phyloP scores from a whole-genome alignment of 2,113 vertebrate species.

The Vireo altiloquus region DNA sequence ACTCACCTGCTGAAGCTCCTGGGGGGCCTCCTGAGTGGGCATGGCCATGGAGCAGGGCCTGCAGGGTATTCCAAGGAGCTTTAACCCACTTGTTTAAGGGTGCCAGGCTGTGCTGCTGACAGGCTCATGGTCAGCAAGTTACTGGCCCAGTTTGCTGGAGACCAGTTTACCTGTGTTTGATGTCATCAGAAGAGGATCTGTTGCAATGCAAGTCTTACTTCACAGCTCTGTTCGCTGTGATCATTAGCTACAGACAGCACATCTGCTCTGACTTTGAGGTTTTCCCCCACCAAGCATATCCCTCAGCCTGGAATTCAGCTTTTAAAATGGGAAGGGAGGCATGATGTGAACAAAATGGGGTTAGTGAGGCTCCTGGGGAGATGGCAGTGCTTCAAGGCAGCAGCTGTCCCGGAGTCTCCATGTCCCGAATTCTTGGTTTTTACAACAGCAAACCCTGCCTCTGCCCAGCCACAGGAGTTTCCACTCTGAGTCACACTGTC shows the following conservation, averaged over 20 bases:
- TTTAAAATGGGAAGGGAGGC: not conserved
- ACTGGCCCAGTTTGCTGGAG: not conserved
- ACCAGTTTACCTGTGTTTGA: not conserved
- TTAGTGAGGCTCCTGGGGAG: not conserved
- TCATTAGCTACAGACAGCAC: not conserved
- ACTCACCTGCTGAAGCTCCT: not conserved
- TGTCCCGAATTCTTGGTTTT: constrained; percentile 1
- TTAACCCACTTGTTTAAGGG: not conserved
- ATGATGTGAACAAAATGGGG: not conserved
- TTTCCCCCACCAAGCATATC: not conserved
- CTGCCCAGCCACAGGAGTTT: constrained; percentile 47
- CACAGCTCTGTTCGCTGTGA: not conserved
- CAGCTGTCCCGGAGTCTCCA: not conserved
- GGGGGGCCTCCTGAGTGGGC: not conserved
- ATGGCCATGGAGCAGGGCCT: not conserved
- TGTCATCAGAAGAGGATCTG: not conserved
- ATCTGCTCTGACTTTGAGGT: not conserved
- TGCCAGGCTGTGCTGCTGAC: not conserved
- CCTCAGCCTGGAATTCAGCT: not conserved
- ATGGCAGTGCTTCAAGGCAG: not conserved
- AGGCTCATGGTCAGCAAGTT: not conserved
- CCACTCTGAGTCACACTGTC: constrained; percentile 14
- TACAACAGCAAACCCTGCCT: not conserved
- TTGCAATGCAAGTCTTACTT: not conserved
- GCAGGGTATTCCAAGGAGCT: not conserved